Evolutionary conservation across 2,113 vertebrate genomes (phyloP), one percentile per base, ranked within the genome.

Genomic region (rabbit (Oryctolagus cuniculus)): DNA sequence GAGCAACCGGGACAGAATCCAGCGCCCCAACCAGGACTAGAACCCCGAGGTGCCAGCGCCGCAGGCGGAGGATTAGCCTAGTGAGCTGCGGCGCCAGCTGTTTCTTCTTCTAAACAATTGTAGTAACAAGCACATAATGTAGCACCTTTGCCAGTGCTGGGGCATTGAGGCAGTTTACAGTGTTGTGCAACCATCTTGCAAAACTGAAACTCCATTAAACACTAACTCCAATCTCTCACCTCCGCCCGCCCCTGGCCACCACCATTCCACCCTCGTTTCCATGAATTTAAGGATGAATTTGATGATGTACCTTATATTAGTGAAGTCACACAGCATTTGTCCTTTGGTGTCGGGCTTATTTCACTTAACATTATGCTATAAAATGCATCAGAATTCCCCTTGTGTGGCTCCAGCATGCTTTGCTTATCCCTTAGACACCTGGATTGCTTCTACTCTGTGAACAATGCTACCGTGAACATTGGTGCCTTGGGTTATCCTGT

Each of bases 161-260:
- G 53, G 73, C 67, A 17, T 34, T 11, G 55, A 61, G 10, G 4
- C 10, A 9, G 17, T 15, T 61, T 11, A 11, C 21, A 1, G 16
- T 24, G 22, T 6, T 66, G 44, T 4, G 24, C 31, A 49, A 29
- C 49, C 24, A 5, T 31, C 75, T 9, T 78, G 44, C 64, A 84
- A 34, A 91, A 67, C 31, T 0, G 11, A 89, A 67, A 49, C 84
- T 44, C 53, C 31, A 31, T 1, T 19, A 67, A 82, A 31, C 61
- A 21, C 0, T 3, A 36, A 15, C 9, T 25, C 10, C 44, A 44
- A 44, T 44, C 44, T 44, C 44, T 44, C 44, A 44, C 25, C 49
- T 4, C 5, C 25, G 2, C 16, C 10, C 5, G 19, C 3, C 19
- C 1, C 19, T 31, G 1, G 13, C 9, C 27, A 55, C 38, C 8